Evolutionary conservation across 2,113 vertebrate species (phyloP).

Genomic region (Columba janthina): DNA sequence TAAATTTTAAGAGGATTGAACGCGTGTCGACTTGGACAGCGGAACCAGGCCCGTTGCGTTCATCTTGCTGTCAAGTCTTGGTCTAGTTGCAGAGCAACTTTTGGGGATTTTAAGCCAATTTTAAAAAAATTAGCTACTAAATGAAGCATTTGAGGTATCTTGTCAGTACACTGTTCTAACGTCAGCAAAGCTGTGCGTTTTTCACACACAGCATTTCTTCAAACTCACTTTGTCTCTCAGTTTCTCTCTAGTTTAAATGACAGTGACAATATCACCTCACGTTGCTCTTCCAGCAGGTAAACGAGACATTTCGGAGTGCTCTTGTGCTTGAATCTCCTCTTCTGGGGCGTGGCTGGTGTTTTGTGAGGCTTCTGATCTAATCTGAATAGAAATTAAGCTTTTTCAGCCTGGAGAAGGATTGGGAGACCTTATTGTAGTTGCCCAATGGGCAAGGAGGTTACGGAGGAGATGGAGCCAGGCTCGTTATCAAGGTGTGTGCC

Average conservation of each 20-base stretch:
- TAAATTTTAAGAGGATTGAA: accelerated
- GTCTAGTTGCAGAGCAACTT: neutral
- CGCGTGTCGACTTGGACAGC: accelerated
- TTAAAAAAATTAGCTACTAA: neutral
- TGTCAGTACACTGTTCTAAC: neutral
- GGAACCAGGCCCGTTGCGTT: accelerated
- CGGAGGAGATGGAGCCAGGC: neutral
- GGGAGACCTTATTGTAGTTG: neutral
- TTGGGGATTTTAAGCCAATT: neutral
- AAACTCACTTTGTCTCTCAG: neutral
- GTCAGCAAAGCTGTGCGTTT: neutral
- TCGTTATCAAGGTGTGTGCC: neutral
- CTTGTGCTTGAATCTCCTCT: neutral
- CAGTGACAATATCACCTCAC: neutral
- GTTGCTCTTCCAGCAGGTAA: too few relatives aligned
- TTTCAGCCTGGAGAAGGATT: neutral
- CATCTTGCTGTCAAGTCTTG: neutral
- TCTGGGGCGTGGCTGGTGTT: neutral
- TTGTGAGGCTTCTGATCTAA: neutral
- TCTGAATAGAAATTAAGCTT: neutral
- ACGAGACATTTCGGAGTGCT: neutral
- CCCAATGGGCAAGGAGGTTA: neutral
- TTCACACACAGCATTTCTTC: neutral
- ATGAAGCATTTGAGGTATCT: neutral
- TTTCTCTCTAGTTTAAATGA: neutral